These are phyloP conservation scores for Cheilosia impressa DNA, from an alignment of 2,888 invertebrate species.

Conservation along the genomic window DNA sequence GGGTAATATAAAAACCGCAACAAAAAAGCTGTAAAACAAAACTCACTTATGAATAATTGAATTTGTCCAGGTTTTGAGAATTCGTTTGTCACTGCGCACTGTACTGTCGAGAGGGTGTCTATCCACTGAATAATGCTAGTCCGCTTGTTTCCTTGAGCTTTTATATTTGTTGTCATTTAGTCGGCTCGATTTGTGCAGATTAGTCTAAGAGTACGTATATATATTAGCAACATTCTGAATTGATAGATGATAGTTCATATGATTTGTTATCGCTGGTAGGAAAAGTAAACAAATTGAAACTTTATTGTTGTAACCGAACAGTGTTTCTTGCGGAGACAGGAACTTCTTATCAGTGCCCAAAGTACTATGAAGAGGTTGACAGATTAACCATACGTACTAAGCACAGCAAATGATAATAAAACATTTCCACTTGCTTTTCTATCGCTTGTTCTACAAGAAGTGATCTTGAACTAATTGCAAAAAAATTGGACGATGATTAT, in stretches of 20 bases:
- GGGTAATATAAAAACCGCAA: not conserved
- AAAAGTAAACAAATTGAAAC: slow-evolving; percentile 34
- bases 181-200: slow-evolving; percentile 5
- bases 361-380: slow-evolving; percentile 44
- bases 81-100: slow-evolving; percentile 27
- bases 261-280: slow-evolving; percentile 22
- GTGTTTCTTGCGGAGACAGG: slow-evolving; percentile 1
- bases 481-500: not conserved
- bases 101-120: slow-evolving; percentile 21
- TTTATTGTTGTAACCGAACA: slow-evolving; percentile 19
- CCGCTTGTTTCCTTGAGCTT: slow-evolving; percentile 44
- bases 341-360: slow-evolving; percentile 20
- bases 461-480: slow-evolving; percentile 51
- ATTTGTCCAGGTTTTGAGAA: slow-evolving; percentile 17
- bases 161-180: slow-evolving; percentile 70
- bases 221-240: not conserved
- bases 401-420: not conserved
- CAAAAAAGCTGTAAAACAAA: not conserved
- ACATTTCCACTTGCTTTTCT: slow-evolving; percentile 20
- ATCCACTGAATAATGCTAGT: slow-evolving; percentile 41
- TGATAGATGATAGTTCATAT: not conserved
- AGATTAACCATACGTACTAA: not conserved
- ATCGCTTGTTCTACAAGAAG: slow-evolving; percentile 12
- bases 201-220: not conserved
- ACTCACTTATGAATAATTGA: slow-evolving; percentile 44